phyloP scores from a whole-genome alignment of 2,888 invertebrate genomes.

The Tenthredo mesomela region DNA sequence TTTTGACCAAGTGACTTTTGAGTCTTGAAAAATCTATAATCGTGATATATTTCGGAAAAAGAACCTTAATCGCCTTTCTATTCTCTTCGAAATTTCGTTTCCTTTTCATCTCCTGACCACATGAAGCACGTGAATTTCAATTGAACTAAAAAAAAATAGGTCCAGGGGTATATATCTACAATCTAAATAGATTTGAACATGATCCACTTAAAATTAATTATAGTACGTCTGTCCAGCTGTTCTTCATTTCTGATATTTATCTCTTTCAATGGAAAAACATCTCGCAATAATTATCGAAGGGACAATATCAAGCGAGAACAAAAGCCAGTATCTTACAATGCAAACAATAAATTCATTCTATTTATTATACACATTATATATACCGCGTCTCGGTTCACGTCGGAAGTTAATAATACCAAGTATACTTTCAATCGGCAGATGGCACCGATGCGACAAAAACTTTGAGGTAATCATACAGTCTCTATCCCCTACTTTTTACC shows the following conservation, averaged over 20 bases:
- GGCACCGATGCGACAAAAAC: conserved; percentile 43
- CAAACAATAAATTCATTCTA: conserved; percentile 47
- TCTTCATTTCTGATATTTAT: conserved; percentile 29
- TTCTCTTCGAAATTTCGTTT: not conserved
- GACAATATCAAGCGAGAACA: conserved; percentile 43
- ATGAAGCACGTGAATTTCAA: not conserved
- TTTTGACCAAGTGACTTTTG: not conserved
- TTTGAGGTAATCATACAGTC: conserved; percentile 34
- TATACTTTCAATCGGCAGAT: conserved; percentile 41
- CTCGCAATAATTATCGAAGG: conserved; percentile 49
- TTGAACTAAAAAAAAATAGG: not conserved
- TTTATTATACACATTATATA: conserved; percentile 40
- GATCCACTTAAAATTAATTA: conserved; percentile 33
- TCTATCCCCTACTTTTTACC: not conserved
- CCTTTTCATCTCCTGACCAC: not conserved
- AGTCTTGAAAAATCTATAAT: not conserved
- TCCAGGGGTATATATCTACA: not conserved
- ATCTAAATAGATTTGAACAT: not conserved
- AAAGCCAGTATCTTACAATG: conserved; percentile 32
- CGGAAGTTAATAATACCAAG: conserved; percentile 23
- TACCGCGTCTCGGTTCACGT: conserved; percentile 29
- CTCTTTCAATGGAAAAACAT: conserved; percentile 32
- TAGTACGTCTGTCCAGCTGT: conserved; percentile 22
- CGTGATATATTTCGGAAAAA: not conserved
- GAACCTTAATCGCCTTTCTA: not conserved